Base-by-base conservation (phyloP, 1,140 invertebrate genomes). In the Polypedilum vanderplanki region DNA sequence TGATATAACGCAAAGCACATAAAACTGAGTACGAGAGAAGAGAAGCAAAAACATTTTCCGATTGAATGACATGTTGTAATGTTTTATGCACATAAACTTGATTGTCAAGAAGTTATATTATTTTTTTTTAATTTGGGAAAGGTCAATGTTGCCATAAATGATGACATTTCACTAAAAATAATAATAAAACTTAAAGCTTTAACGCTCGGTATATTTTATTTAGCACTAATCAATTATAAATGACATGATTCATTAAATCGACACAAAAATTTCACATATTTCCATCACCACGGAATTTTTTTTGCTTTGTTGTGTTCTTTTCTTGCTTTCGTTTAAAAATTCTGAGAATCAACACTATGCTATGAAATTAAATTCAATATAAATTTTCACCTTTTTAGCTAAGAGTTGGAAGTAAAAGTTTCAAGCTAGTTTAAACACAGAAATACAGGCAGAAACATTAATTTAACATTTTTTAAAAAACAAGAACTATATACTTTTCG, bases 391-490 rank as follows among this genome's bases (percentile, higher is more conserved):
- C 15, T 57, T 33, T 57, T 57, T 57, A 57, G 9, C 46, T 57
- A 57, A 57, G 46, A n/a, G 12, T 57, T 57, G 46, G 46, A 57
- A 57, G 46, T 57, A 12, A 57, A 12, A 33, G 12, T 57, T 57
- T 57, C 46, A 15, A 57, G 46, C 46, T 57, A 57, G n/a, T 57
- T 57, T 57, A 57, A n/a, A 57, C 46, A 57, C 46, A 57, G 46
- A 57, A 57, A 57, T 4, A 57, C 46, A n/a, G 46, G n/a, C 46
- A 57, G 46, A 57, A 57, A 57, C 10, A 12, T 57, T 57, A 57
- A 57, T 57, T n/a, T 57, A 57, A 57, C 46, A 57, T 57, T 15
- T 57, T 57, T 57, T 57, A 57, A 57, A 57, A 57, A 57, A 57
- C 46, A 57, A 57, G 46, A 57, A 57, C 46, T 57, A 57, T 57